Percentiles rank a stretch among this genome's conserved stretches.
These are phyloP conservation scores for Adelognathus sp. DNA, from an alignment of 2,888 invertebrate species.

Conservation along the genomic window DNA sequence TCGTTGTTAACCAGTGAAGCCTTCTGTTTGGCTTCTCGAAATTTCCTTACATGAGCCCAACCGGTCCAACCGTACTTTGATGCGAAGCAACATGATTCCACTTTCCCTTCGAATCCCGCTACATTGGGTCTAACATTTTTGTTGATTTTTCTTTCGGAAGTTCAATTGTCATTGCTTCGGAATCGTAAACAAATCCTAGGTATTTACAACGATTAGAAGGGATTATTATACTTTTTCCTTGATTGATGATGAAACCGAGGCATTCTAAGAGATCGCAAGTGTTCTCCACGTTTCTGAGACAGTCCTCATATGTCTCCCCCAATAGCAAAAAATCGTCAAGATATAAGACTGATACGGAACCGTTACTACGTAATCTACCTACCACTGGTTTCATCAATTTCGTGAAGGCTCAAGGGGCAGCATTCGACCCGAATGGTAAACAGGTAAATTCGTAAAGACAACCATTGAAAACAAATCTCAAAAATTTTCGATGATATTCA, in stretches of 20 bases:
- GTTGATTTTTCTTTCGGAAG: background rate
- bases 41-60: conserved; percentile 19
- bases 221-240: background rate
- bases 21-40: no score
- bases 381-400: conserved; percentile 60
- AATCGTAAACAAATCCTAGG: background rate
- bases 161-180: background rate
- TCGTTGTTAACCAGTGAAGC: background rate
- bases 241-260: background rate
- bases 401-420: conserved; percentile 64
- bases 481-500: conserved; percentile 57
- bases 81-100: conserved; percentile 22
- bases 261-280: background rate
- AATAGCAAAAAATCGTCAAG: conserved; percentile 31
- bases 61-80: conserved; percentile 24
- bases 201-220: background rate
- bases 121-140: background rate
- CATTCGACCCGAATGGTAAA: conserved; percentile 63
- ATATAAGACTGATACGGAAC: conserved; percentile 19
- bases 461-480: conserved; percentile 58
- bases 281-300: background rate
- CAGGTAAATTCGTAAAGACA: conserved; percentile 60
- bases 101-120: conserved; percentile 4
- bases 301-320: background rate
- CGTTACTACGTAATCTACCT: conserved; percentile 3